These are phyloP conservation scores for Heliconius ismenius DNA, from an alignment of 2,888 invertebrate genomes.

Conservation along the genomic window DNA sequence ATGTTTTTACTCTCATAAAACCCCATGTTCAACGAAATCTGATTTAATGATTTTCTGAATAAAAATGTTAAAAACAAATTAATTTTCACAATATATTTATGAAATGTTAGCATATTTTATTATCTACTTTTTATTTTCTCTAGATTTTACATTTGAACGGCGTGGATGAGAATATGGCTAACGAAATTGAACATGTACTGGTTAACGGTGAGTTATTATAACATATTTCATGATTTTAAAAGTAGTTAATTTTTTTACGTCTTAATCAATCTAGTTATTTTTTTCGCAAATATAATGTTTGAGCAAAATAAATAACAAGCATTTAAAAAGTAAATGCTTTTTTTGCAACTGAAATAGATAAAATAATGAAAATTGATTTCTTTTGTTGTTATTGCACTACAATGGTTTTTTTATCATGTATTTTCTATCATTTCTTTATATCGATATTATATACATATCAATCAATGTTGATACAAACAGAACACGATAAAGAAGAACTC, in stretches of 20 bases:
- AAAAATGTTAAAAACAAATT: background rate
- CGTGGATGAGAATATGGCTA: constrained; percentile 92
- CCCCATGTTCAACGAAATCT: background rate
- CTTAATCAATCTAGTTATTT: too few relatives aligned
- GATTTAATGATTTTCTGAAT: background rate
- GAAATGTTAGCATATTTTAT: background rate
- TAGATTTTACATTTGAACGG: constrained; percentile 90
- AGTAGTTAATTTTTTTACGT: too few relatives aligned
- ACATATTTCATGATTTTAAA: background rate
- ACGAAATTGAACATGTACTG: constrained; percentile 94
- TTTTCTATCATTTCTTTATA: too few relatives aligned
- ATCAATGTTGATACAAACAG: constrained; percentile 60
- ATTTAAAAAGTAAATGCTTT: too few relatives aligned
- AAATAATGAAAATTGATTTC: too few relatives aligned
- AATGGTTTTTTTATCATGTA: too few relatives aligned
- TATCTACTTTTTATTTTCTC: constrained; percentile 48
- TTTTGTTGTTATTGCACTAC: too few relatives aligned
- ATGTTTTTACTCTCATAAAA: background rate
- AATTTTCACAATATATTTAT: background rate
- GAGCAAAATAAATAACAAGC: too few relatives aligned
- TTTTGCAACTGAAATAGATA: too few relatives aligned
- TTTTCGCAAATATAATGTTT: too few relatives aligned
- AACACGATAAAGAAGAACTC: constrained; percentile 94
- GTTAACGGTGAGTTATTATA: constrained; percentile 75
- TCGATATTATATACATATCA: too few relatives aligned